Evolutionary conservation across 37 sponge, comb jelly and placozoan species (phyloP), one percentile per base, ranked within the genome.

Genomic region (Beroe forskalii): DNA sequence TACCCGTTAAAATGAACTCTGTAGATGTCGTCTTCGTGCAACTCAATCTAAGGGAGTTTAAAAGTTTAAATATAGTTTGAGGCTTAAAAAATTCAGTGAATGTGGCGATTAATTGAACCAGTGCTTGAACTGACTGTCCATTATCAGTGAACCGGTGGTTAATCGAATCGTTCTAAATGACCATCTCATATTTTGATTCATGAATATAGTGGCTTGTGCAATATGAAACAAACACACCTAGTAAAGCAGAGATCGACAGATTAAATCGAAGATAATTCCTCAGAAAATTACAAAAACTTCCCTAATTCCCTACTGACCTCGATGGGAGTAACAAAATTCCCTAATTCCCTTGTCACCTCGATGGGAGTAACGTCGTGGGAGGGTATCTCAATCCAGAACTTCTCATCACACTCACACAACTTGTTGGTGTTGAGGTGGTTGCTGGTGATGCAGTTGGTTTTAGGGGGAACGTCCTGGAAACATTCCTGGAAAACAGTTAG

Each of bases 1-100:
- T 90, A 32, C 22, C 92, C 92, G 41, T 76, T 76, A 86, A 94
- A 97, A 62, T 94, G 91, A 25, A 44, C 72, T 31, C 93, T 38
- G 75, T 95, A 97, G 19, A 62, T 62, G 8, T 91, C 91, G 23
- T 91, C 91, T 39, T 76, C 62, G 62, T 55, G 67, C 36, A 67
- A 38, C 28, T 91, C 91, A 31, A 91, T 91, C 76, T 80, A 48
- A 4, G 35, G 48, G 4, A 80, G 8, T n/a, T n/a, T n/a, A n/a
- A n/a, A n/a, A n/a, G n/a, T n/a, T n/a, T n/a, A n/a, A n/a, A n/a
- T n/a, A n/a, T n/a, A n/a, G n/a, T n/a, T n/a, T n/a, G n/a, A n/a
- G n/a, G n/a, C n/a, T n/a, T n/a, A n/a, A n/a, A n/a, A n/a, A n/a
- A n/a, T n/a, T n/a, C n/a, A n/a, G n/a, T n/a, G n/a, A n/a, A n/a